Base-by-base conservation (phyloP, 2,113 vertebrate genomes). In the Misgurnus anguillicaudatus region DNA sequence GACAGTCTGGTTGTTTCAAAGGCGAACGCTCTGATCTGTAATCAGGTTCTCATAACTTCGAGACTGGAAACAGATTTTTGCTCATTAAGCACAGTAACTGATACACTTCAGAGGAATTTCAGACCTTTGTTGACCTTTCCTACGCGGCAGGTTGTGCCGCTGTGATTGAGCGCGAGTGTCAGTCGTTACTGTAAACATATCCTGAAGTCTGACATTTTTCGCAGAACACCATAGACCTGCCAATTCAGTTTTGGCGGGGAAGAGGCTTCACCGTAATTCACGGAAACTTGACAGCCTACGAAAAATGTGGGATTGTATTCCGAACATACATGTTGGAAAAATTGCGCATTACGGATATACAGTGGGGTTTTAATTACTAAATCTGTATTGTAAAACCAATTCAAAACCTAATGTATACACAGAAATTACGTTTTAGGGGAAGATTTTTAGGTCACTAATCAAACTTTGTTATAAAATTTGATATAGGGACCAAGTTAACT, bases 51-150 rank as follows among this genome's bases (percentile, higher is more conserved):
- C 71, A 64, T 38, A 64, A 39, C 74, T 31, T 76, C 3, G 21
- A 64, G 61, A 5, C 60, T 76, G 14, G n/a, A 76, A 76, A 51
- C 74, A 76, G 74, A 76, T 64, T 76, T 62, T 14, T n/a, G 61
- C 61, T 64, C 73, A 76, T 76, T 76, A 76, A 64, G 31, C 24
- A 0, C 60, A 21, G 74, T 64, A 76, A 76, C 74, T 16, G 74
- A 76, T 76, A 64, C 74, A 64, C 45, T 39, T 65, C 7, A 31
- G 14, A 76, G 74, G 74, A 64, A 63, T 76, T 38, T 76, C 42
- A 63, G 61, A 63, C 5, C 45, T 60, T 48, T 0, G 74, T 45
- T 76, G 74, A 76, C 74, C 61, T 76, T 53, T 76, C 4, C 5
- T 76, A 21, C 24, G 10, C 21, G 64, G 60, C 74, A 76, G 45